These are phyloP conservation scores for Liopterus haemorrhoidalis DNA, from an alignment of 2,888 invertebrate species.

Conservation along the genomic window DNA sequence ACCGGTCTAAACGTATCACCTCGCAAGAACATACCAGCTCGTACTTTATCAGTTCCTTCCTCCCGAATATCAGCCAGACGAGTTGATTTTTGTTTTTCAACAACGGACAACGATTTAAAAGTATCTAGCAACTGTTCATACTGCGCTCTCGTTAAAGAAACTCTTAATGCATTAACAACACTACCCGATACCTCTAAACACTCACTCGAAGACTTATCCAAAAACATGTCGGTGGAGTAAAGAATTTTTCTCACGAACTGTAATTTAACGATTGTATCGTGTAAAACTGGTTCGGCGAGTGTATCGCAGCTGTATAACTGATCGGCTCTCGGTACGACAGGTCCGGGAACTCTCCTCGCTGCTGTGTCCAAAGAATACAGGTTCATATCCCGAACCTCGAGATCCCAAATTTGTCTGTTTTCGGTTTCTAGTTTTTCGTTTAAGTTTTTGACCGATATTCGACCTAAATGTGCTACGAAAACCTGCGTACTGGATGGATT, in stretches of 20 bases:
- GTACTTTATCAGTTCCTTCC: conserved; percentile 47
- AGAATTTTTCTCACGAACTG: conserved; percentile 56
- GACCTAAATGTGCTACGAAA: conserved; percentile 86
- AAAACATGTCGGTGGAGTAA: conserved; percentile 1
- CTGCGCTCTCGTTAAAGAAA: conserved; percentile 78
- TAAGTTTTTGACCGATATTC: conserved; percentile 60
- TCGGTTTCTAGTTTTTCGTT: conserved; percentile 33
- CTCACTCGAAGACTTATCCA: conserved; percentile 8
- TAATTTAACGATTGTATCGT: conserved; percentile 79
- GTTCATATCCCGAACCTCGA: conserved; percentile 82
- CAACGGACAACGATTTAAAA: conserved; percentile 43
- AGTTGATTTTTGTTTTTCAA: conserved; percentile 36
- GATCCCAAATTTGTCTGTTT: conserved; percentile 47
- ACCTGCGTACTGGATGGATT: conserved; percentile 72
- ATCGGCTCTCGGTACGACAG: neutral
- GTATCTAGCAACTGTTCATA: conserved; percentile 86
- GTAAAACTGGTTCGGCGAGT: conserved; percentile 78
- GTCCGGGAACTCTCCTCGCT: conserved; percentile 41
- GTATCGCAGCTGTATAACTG: conserved; percentile 64
- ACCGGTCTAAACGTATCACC: no score
- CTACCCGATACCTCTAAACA: conserved; percentile 62
- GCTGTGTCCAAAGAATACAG: conserved; percentile 69
- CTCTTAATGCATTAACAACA: conserved; percentile 77
- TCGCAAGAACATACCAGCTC: no score
- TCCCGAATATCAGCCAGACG: conserved; percentile 43